Percentiles rank a stretch among this genome's conserved stretches.
Evolutionary conservation across 2,113 vertebrate genomes (phyloP).

Genomic region (Trinectes maculatus): DNA sequence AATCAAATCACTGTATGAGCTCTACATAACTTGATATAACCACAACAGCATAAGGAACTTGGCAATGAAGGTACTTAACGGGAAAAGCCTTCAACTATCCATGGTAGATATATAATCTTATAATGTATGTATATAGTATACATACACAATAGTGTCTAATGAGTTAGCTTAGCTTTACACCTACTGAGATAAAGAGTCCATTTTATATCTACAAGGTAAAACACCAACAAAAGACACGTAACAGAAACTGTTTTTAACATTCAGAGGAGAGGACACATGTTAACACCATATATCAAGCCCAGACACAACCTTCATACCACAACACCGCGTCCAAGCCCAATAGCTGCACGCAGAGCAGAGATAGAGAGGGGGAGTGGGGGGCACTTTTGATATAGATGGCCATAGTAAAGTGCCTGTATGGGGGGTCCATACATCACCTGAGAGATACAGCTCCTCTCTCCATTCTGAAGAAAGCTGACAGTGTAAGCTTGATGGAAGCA

Average conservation of each 20-base stretch:
- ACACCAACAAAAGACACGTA: not conserved
- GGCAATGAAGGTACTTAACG: too few relatives aligned
- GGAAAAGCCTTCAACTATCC: too few relatives aligned
- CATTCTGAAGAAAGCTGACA: conserved; percentile 60
- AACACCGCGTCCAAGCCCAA: not conserved
- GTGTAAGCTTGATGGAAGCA: conserved; percentile 64
- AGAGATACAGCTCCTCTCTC: conserved; percentile 28
- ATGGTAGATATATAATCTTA: too few relatives aligned
- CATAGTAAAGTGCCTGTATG: conserved; percentile 22
- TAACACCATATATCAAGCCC: not conserved
- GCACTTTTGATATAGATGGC: conserved; percentile 37
- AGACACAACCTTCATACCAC: not conserved
- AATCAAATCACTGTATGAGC: not conserved
- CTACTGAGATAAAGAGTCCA: not conserved
- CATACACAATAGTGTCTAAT: not conserved
- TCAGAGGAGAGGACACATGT: not conserved
- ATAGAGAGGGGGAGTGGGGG: conserved; percentile 6
- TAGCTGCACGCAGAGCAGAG: conserved; percentile 5
- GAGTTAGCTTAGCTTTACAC: not conserved
- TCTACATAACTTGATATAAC: not conserved
- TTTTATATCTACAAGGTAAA: not conserved
- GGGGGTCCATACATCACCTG: conserved; percentile 51
- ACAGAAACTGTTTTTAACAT: too few relatives aligned
- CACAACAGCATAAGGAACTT: not conserved
- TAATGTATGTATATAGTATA: too few relatives aligned